A percentile compares a stretch with the other conserved stretches of the same genome.
phyloP scores from a whole-genome alignment of 2,888 invertebrate species.

The Apamea monoglypha region DNA sequence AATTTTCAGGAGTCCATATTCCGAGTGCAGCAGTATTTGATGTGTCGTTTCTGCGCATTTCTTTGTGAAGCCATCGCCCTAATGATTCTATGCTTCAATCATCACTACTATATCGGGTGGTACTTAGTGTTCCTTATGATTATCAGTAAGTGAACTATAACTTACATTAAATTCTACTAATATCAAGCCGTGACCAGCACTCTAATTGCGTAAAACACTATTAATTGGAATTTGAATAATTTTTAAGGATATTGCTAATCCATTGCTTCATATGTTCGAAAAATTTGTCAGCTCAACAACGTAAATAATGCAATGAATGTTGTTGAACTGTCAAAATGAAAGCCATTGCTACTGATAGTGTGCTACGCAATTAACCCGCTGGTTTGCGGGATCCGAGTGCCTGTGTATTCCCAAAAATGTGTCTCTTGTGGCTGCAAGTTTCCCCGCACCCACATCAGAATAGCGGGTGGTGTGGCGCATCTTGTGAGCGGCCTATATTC shows the following conservation, averaged over 20 bases:
- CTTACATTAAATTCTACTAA: neutral
- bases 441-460: neutral
- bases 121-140: constrained; percentile 74
- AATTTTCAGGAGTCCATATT: constrained; percentile 65
- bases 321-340: neutral
- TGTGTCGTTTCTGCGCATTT: constrained; percentile 71
- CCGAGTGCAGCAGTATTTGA: constrained; percentile 67
- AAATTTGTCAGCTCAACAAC: too few species aligned
- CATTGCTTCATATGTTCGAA: too few species aligned
- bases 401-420: neutral
- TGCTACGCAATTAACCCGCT: neutral
- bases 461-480: neutral
- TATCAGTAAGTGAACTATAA: constrained; percentile 72
- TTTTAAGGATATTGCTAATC: too few species aligned
- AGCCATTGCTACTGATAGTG: neutral
- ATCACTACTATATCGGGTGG: constrained; percentile 74
- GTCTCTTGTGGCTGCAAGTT: neutral
- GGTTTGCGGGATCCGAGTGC: neutral
- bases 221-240: neutral
- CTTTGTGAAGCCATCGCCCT: constrained; percentile 65
- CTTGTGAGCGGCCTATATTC: neutral
- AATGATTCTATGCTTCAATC: constrained; percentile 62
- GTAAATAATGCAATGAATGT: too few species aligned
- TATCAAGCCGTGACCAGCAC: neutral
- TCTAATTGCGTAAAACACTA: neutral